A percentile compares a stretch with the other conserved stretches of the same genome.
Evolutionary conservation across 2,113 vertebrate species (phyloP).

Genomic region (Blennius ocellaris): DNA sequence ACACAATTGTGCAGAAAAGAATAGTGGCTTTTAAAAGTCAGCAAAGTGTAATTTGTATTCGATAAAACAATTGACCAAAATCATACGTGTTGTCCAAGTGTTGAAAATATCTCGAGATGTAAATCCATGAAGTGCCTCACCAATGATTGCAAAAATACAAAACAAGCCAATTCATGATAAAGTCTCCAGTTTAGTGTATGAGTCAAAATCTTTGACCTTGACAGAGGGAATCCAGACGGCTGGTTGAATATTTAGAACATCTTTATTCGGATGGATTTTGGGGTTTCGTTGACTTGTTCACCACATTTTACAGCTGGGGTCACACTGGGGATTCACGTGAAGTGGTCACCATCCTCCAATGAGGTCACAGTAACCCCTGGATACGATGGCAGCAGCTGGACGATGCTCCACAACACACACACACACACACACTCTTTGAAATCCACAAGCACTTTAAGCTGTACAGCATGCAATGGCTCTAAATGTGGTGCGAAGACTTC

Average conservation of each 20-base stretch:
- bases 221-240: too few species aligned
- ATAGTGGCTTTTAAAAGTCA: too few species aligned
- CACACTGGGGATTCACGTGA: constrained; percentile 26
- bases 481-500: constrained; percentile 21
- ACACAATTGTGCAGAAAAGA: too few species aligned
- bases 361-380: constrained; percentile 37
- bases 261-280: constrained; percentile 63
- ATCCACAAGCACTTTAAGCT: constrained; percentile 46
- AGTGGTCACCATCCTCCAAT: constrained; percentile 34
- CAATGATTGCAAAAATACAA: too few species aligned
- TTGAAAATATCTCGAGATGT: too few species aligned
- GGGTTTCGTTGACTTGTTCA: constrained; percentile 44
- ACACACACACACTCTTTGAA: constrained; percentile 40
- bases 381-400: constrained; percentile 20
- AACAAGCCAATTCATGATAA: too few species aligned
- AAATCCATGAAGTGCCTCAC: too few species aligned
- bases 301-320: constrained; percentile 50
- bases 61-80: not conserved
- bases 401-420: constrained; percentile 15
- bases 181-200: too few species aligned
- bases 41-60: too few species aligned
- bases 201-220: too few species aligned
- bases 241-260: constrained; percentile 27
- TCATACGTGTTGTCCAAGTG: too few species aligned
- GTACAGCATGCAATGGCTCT: constrained; percentile 69